These are phyloP conservation scores for Campaea margaritaria DNA, from an alignment of 2,888 invertebrate genomes.

Conservation along the genomic window DNA sequence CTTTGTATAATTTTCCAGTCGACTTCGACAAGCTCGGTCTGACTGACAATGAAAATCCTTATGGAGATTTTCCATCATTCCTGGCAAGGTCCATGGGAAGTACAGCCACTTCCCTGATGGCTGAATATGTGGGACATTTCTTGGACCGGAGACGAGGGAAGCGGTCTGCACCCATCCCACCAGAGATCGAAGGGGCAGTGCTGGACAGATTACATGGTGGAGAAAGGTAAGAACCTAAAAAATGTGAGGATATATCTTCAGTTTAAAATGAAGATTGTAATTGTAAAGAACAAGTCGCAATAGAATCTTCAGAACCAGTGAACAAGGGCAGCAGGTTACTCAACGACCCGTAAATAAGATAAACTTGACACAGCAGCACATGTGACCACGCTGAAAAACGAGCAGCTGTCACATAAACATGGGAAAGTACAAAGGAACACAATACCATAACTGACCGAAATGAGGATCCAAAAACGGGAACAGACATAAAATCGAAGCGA, in stretches of 20 bases:
- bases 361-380: not conserved
- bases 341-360: not conserved
- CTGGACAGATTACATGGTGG: constrained; percentile 89
- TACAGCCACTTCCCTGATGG: constrained; percentile 88
- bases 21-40: constrained; percentile 94
- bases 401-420: constrained; percentile 37
- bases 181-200: constrained; percentile 67
- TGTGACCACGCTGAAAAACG: constrained; percentile 17
- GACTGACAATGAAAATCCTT: constrained; percentile 95
- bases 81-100: constrained; percentile 91
- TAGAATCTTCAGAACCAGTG: too few species aligned
- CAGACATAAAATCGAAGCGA: constrained; percentile 41
- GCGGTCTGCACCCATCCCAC: constrained; percentile 64
- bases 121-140: constrained; percentile 90
- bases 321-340: constrained; percentile 17
- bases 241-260: not conserved
- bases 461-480: constrained; percentile 40
- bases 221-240: constrained; percentile 82
- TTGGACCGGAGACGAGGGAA: constrained; percentile 86
- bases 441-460: constrained; percentile 38
- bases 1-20: constrained; percentile 80
- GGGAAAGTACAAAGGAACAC: constrained; percentile 29
- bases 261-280: too few species aligned
- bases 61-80: constrained; percentile 91
- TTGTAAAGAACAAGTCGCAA: constrained; percentile 2